Base-by-base conservation (phyloP, 2,113 vertebrate species). In the Hyla sarda region DNA sequence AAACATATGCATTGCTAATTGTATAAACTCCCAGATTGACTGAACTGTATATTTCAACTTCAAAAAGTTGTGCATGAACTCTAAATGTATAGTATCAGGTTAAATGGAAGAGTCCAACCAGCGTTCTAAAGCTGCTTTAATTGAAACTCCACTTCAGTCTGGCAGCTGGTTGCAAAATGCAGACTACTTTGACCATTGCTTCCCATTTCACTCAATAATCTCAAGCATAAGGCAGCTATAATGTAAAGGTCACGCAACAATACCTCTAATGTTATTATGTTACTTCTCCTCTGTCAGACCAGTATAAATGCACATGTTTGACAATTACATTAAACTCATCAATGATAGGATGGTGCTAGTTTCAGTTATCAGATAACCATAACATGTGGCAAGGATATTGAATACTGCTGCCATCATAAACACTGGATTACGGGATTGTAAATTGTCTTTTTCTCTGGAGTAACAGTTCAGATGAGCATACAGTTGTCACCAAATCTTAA, bases 341-440 rank as follows among this genome's bases (percentile, higher is more conserved):
- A 25, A 47, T 75, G 54, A 48, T 60, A 85, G 37, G 45, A 77
- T 21, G 75, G 30, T 41, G 23, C 75, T 47, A 54, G 30, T 79
- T 67, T 54, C 74, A 77, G 47, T 76, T 80, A 60, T 80, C 54
- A 80, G n/a, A 60, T 25, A 80, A 52, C 74, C 65, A 47, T 25
- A n/a, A 62, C 56, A 65, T 37, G 56, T 81, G 34, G 78, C 6
- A 47, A 81, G 34, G 34, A 41, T 81, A 81, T 65, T 12, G 32
- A 60, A 58, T 54, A 45, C 52, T 56, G 52, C 32, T 52, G 5
- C 45, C 47, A 77, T 74, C 72, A 74, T 25, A 74, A 73, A 74
- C 72, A 77, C 37, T 87, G 86, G 34, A 79, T 86, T 88, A 88
- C 50, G 87, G n/a, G 88, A n/a, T 82, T 90, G 28, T 50, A 50